Base-by-base conservation (phyloP, 2,888 invertebrate species). In the Yponomeuta cagnagella region DNA sequence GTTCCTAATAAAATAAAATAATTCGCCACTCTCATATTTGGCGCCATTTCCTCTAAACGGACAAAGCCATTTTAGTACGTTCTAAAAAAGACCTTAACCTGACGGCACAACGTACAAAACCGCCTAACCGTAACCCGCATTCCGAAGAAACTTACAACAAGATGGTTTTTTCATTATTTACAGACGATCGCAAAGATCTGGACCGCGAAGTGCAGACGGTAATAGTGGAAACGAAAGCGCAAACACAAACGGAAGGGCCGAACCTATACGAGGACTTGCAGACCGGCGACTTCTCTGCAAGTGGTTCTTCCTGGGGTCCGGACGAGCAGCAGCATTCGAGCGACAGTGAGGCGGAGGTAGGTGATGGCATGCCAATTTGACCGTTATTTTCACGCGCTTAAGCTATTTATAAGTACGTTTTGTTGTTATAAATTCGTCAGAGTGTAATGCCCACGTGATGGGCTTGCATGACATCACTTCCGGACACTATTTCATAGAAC, bases 301-400 rank as follows among this genome's bases (percentile, higher is more conserved):
- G 89, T 70, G 84, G 78, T 0, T 87, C 89, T 0, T 86, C 85
- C 0, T 90, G 90, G 90, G 83, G 77, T 31, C 89, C 89, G 0
- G 85, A 85, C 63, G 85, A 82, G n/a, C 82, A 83, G 0, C 79
- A 77, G 10, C 76, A 74, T 4, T 76, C 79, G 1, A 82, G 79
- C 10, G 86, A 85, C 43, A 80, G 82, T 10, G 79, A 77, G 65
- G 63, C 15, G 30, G 78, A 79, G 75, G 83, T 79, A 63, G 48
- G 73, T 12, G 4, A 63, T 43, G 8, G 43, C 43, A 43, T 43
- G 1, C 43, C 43, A 23, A 9, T 30, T 66, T 1, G 33, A 31
- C 66, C 3, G 8, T 66, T 30, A 66, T n/a, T 12, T 15, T 63
- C 15, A 8, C 23, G 63, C 63, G 4, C n/a, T 15, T 8, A 15